Evolutionary conservation across 1,140 invertebrate species (phyloP), one percentile per base, ranked within the genome.

Genomic region (Halesus radiatus): DNA sequence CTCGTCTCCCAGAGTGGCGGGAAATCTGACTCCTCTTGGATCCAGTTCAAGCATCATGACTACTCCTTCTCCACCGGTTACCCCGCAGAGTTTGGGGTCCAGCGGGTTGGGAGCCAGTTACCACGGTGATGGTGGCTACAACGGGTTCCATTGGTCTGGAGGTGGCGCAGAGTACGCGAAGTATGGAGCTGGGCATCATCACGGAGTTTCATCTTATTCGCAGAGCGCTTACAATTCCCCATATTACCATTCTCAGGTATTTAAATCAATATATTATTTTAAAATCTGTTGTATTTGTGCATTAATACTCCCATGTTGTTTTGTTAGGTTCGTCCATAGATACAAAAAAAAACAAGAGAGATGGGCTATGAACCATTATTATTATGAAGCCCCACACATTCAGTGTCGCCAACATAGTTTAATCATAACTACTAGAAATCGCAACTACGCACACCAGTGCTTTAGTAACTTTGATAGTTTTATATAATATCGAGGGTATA

Each of bases 41-140:
- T 93, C 92, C 37, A 93, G 92, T 81, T 92, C 91, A 6, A 92
- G 91, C 72, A 92, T 93, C 1, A 90, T 92, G 87, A 92, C 92
- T 1, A 93, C 92, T 0, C 92, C 92, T 0, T 93, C 92, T 18
- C 92, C 92, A 23, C 92, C 92, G 16, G 92, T 92, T 15, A 92
- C 91, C 26, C 91, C 91, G 18, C 90, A 92, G 54, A 75, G 72
- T 18, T n/a, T 53, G 88, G 89, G 15, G 86, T 89, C 72, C 13
- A 75, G 72, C 16, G 88, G 89, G 13, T 87, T 89, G 26, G 72
- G 53, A 1, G 52, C 77, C 3, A 22, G 53, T 4, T 73, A 79
- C 45, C 77, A 72, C n/a, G 77, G 60, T 1, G 53, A 90, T 73
- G 90, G 91, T n/a, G 88, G 85, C 50, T 91, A 91, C 84, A 91